Percentiles rank a stretch among this genome's conserved stretches.
Conservation (phyloP, 1,140 invertebrate genomes). For the Harlomillsia oculata region DNA sequence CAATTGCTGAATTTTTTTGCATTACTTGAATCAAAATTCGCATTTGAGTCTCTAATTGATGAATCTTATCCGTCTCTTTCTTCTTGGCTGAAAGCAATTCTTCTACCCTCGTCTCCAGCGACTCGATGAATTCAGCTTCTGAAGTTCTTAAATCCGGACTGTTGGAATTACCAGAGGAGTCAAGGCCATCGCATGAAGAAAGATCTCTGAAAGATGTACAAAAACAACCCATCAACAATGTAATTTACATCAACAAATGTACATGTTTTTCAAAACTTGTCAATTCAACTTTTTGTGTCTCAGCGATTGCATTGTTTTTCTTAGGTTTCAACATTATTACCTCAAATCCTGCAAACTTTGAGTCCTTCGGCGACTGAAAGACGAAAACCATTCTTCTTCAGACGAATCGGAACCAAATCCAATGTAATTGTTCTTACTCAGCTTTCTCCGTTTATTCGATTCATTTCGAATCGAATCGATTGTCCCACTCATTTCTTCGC, state of each 20-base stretch:
- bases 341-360: constrained; percentile 35
- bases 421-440: constrained; percentile 27
- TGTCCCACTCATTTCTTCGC: constrained; percentile 68
- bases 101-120: constrained; percentile 29
- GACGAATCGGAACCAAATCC: constrained; percentile 24
- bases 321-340: background rate
- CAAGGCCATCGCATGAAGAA: constrained; percentile 26
- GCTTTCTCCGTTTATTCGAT: constrained; percentile 31
- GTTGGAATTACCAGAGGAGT: constrained; percentile 29
- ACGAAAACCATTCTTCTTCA: constrained; percentile 24
- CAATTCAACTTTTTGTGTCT: too few relatives aligned
- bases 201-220: constrained; percentile 24
- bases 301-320: background rate
- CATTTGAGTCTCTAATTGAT: constrained; percentile 25
- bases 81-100: constrained; percentile 28
- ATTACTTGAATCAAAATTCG: constrained; percentile 30
- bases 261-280: too few relatives aligned
- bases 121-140: constrained; percentile 30
- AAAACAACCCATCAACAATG: too few relatives aligned
- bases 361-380: constrained; percentile 16
- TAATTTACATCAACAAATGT: background rate
- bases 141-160: constrained; percentile 34
- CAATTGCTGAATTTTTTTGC: too few relatives aligned
- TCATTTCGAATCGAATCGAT: constrained; percentile 54
- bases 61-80: constrained; percentile 26